Conservation (phyloP, 2,797 vertebrate genomes). For the Acanthis flammea region DNA sequence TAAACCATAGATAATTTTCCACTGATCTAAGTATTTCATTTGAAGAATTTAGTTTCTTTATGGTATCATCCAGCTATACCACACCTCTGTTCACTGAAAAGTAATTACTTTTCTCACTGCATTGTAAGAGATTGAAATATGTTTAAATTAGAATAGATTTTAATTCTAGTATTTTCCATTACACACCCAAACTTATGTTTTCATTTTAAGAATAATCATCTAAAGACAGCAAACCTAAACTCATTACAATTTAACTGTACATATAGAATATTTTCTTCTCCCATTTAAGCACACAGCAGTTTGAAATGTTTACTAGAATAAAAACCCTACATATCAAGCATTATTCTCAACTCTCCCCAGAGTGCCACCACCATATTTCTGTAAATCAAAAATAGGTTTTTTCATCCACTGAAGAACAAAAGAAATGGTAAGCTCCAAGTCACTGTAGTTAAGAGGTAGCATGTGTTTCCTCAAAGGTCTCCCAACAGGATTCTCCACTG, state of each 20-base stretch:
- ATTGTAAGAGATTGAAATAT: background rate
- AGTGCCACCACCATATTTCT: background rate
- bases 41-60: conserved; percentile 35
- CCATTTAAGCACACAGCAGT: background rate
- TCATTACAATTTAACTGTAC: background rate
- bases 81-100: conserved; percentile 3
- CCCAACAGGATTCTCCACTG: background rate
- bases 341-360: background rate
- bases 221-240: background rate
- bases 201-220: background rate
- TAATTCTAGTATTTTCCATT: background rate
- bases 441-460: background rate
- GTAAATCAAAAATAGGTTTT: background rate
- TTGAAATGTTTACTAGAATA: background rate
- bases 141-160: conserved; percentile 56
- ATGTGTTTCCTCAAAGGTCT: background rate
- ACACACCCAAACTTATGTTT: background rate
- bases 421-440: background rate
- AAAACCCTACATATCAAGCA: background rate
- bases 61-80: background rate
- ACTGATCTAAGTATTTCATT: conserved; percentile 7
- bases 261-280: background rate
- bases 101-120: conserved; percentile 35
- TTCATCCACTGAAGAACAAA: background rate
- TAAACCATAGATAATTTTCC: conserved; percentile 23